Evolutionary conservation across 2,888 invertebrate genomes (phyloP).

Genomic region (Dasysyrphus albostriatus): DNA sequence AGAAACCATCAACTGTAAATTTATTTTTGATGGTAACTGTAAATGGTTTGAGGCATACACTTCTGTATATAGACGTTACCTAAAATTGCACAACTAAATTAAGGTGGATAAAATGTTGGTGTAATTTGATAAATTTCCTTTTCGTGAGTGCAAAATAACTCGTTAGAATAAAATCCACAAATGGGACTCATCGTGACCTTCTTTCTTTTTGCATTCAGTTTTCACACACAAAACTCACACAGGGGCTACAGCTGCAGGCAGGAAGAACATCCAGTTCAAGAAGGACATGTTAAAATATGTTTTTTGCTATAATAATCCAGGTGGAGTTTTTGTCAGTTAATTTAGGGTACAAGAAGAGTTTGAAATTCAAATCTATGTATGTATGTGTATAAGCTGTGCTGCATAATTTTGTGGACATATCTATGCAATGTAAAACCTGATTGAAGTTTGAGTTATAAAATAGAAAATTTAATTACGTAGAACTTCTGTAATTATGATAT

Average conservation of each 20-base stretch:
- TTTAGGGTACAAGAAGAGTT: constrained; percentile 10
- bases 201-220: constrained; percentile 42
- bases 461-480: constrained; percentile 1
- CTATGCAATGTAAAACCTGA: constrained; percentile 11
- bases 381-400: background rate
- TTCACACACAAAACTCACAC: constrained; percentile 26
- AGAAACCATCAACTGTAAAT: background rate
- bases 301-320: constrained; percentile 19
- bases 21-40: background rate
- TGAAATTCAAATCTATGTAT: constrained; percentile 23
- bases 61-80: background rate
- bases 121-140: constrained; percentile 68
- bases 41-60: constrained; percentile 34
- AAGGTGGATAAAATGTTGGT: constrained; percentile 36
- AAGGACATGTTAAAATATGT: constrained; percentile 44
- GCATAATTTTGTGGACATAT: constrained; percentile 42
- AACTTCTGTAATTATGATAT: background rate
- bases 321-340: constrained; percentile 44
- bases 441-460: constrained; percentile 9
- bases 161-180: constrained; percentile 62
- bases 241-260: constrained; percentile 25
- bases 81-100: constrained; percentile 8
- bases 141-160: constrained; percentile 62
- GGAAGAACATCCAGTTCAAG: constrained; percentile 36
- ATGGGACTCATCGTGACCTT: constrained; percentile 67